A percentile compares a stretch with the other conserved stretches of the same genome.
Evolutionary conservation across 2,888 invertebrate species (phyloP).

Genomic region (Beris chalybata): DNA sequence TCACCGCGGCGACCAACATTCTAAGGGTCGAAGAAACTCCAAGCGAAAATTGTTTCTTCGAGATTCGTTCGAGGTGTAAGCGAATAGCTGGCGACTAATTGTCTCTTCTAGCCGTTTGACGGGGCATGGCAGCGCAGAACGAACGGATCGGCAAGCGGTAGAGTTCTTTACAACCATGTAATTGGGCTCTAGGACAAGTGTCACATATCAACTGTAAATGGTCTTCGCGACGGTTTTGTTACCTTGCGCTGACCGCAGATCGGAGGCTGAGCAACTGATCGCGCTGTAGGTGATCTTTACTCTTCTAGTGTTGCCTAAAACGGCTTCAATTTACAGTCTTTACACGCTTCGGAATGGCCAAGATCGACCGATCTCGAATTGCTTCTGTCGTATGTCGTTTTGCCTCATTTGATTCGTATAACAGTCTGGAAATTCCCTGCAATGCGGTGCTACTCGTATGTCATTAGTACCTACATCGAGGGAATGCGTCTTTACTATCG

Average conservation of each 20-base stretch:
- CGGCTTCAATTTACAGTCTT: constrained; percentile 1
- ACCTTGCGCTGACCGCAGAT: neutral
- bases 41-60: too few species aligned
- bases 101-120: constrained; percentile 11
- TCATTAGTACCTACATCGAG: too few species aligned
- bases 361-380: constrained; percentile 13
- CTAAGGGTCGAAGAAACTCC: too few species aligned
- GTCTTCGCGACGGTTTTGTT: constrained; percentile 3
- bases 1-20: too few species aligned
- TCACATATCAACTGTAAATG: constrained; percentile 19
- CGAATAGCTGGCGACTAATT: constrained; percentile 22
- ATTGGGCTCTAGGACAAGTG: constrained; percentile 25
- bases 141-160: neutral
- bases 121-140: neutral
- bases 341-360: constrained; percentile 2
- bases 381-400: constrained; percentile 16
- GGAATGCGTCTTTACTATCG: constrained; percentile 5
- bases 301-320: neutral
- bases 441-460: too few species aligned
- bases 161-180: constrained; percentile 14
- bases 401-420: too few species aligned
- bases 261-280: too few species aligned
- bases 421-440: too few species aligned
- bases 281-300: constrained; percentile 3
- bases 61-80: too few species aligned